Evolutionary conservation across 2,797 vertebrate species (phyloP).

Genomic region (Sandelia bainsii): DNA sequence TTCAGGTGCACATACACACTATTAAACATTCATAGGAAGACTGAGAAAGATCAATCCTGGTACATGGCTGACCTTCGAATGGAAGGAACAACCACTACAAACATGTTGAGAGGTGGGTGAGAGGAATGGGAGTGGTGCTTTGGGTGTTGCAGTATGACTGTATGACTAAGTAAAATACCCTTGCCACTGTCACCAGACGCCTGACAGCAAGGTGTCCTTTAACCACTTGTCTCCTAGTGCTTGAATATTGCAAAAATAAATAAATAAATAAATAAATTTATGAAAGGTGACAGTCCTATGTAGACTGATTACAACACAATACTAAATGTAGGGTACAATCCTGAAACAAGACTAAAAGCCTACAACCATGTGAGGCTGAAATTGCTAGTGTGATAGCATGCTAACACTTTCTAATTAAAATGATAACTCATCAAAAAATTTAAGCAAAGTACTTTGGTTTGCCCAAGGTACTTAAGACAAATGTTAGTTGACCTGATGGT

Average conservation of each 20-base stretch:
- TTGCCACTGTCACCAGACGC: conserved; percentile 33
- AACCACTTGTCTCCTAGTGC: conserved; percentile 17
- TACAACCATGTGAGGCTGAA: not conserved
- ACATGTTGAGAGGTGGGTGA: conserved; percentile 38
- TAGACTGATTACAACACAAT: not conserved
- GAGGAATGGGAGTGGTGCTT: conserved; percentile 20
- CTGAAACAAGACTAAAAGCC: not conserved
- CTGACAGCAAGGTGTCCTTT: conserved; percentile 52
- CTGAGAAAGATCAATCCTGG: conserved; percentile 37
- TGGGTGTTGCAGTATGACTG: conserved; percentile 45
- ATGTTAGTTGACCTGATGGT: too few relatives aligned
- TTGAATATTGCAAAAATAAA: conserved; percentile 2
- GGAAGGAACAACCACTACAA: conserved; percentile 35
- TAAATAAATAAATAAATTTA: too few relatives aligned
- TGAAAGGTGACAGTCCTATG: not conserved
- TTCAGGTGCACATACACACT: not conserved
- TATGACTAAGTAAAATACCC: too few relatives aligned
- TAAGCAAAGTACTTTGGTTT: too few relatives aligned
- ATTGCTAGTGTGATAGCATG: not conserved
- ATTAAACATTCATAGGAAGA: conserved; percentile 50
- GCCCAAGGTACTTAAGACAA: too few relatives aligned
- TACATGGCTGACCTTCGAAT: conserved; percentile 54
- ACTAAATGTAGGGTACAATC: not conserved
- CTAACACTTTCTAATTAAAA: not conserved
- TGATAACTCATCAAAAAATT: not conserved